Conservation (phyloP, 2,113 vertebrate genomes). For the Pangasianodon hypophthalmus region DNA sequence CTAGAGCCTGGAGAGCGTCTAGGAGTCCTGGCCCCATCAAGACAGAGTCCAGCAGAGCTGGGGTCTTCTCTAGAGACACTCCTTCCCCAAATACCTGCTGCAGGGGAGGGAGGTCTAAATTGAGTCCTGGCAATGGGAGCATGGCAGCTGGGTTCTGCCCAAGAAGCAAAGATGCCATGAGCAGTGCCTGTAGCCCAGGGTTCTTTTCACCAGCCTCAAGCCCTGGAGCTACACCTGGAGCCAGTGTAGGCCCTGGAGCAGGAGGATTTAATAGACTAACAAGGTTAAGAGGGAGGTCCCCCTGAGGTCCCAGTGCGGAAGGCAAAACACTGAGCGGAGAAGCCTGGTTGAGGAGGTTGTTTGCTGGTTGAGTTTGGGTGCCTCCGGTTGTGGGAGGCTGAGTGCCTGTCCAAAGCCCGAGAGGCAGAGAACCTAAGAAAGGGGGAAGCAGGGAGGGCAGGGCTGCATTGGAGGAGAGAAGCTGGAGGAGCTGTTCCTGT, state of each 20-base stretch:
- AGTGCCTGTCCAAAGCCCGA: slow-evolving; percentile 63
- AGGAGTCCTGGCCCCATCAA: slow-evolving; percentile 76
- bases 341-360: slow-evolving; percentile 64
- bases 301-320: slow-evolving; percentile 67
- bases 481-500: slow-evolving; percentile 81
- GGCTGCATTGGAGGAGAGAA: slow-evolving; percentile 67
- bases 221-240: slow-evolving; percentile 61
- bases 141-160: slow-evolving; percentile 75
- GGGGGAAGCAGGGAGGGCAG: slow-evolving; percentile 66
- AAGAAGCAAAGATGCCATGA: slow-evolving; percentile 81
- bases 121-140: slow-evolving; percentile 75
- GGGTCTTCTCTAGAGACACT: slow-evolving; percentile 69
- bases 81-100: slow-evolving; percentile 75
- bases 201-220: slow-evolving; percentile 68
- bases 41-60: slow-evolving; percentile 77
- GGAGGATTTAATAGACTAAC: slow-evolving; percentile 67
- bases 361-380: slow-evolving; percentile 31
- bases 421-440: slow-evolving; percentile 71
- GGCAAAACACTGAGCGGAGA: slow-evolving; percentile 68
- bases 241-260: slow-evolving; percentile 53
- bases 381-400: slow-evolving; percentile 31
- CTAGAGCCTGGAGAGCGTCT: slow-evolving; percentile 77
- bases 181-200: slow-evolving; percentile 70
- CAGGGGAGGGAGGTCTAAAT: slow-evolving; percentile 74
- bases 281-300: slow-evolving; percentile 71